Conservation (phyloP, 2,888 invertebrate genomes). For the Stenurella melanura region DNA sequence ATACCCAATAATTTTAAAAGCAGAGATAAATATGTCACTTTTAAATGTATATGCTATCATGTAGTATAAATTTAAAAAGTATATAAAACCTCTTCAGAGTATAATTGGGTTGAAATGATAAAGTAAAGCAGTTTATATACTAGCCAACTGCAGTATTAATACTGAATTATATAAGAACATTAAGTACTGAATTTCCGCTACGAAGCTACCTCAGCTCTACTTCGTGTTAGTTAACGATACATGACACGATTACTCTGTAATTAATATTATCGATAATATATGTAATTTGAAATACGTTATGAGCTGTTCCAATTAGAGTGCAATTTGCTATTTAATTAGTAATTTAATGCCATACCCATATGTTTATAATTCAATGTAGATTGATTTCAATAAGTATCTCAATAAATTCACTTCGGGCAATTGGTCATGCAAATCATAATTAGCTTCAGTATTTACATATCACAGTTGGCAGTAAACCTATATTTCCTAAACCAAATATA, state of each 20-base stretch:
- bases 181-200: slow-evolving; percentile 33
- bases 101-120: slow-evolving; percentile 20
- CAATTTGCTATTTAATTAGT: slow-evolving; percentile 21
- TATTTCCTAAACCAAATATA: too few species aligned
- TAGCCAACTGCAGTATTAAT: slow-evolving; percentile 29
- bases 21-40: too few species aligned
- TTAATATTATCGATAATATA: slow-evolving; percentile 33
- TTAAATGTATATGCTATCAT: too few species aligned
- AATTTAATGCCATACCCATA: slow-evolving; percentile 5
- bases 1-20: too few species aligned
- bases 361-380: neutral
- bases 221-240: slow-evolving; percentile 15
- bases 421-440: too few species aligned
- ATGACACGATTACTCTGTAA: slow-evolving; percentile 27
- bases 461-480: too few species aligned
- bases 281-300: slow-evolving; percentile 19
- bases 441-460: too few species aligned
- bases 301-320: slow-evolving; percentile 1
- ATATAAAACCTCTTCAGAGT: neutral
- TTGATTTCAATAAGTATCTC: neutral
- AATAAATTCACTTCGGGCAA: neutral
- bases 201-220: slow-evolving; percentile 10
- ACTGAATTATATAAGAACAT: slow-evolving; percentile 18
- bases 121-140: neutral
- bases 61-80: too few species aligned